A percentile compares a stretch with the other conserved stretches of the same genome.
Evolutionary conservation across 1,140 invertebrate genomes (phyloP).

Genomic region (Mercenaria mercenaria): DNA sequence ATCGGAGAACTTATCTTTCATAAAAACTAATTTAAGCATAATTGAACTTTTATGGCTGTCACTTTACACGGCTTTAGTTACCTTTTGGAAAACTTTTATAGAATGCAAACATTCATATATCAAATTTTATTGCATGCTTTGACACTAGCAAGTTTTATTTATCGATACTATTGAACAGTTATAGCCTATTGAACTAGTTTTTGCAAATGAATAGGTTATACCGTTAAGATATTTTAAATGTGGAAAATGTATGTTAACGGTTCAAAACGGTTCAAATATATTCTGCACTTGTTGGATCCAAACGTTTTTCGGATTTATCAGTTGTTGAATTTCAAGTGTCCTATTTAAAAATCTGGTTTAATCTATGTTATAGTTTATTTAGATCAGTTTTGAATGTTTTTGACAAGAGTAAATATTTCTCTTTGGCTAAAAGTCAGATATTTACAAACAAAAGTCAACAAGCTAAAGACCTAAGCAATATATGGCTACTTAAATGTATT

Average conservation of each 20-base stretch:
- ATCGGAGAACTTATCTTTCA: background rate
- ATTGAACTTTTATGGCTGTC: slow-evolving; percentile 13
- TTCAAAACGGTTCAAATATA: no score
- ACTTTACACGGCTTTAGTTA: background rate
- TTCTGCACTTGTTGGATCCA: background rate
- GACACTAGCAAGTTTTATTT: slow-evolving; percentile 10
- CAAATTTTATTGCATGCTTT: slow-evolving; percentile 40
- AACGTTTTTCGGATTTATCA: background rate
- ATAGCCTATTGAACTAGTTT: background rate
- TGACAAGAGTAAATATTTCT: background rate
- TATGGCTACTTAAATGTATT: slow-evolving; percentile 12
- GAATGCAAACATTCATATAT: background rate
- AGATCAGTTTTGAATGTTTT: background rate
- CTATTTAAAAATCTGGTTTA: background rate
- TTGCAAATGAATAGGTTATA: slow-evolving; percentile 37
- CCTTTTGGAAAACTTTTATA: slow-evolving; percentile 18
- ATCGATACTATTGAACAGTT: background rate
- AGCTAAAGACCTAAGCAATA: background rate
- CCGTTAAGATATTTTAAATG: background rate
- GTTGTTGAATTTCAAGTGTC: slow-evolving; percentile 11
- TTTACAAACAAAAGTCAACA: slow-evolving; percentile 7
- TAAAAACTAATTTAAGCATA: background rate
- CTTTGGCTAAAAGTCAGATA: background rate
- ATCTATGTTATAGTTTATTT: background rate
- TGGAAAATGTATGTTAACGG: background rate